Conservation (phyloP, 2,113 vertebrate species). For the Protobothrops mucrosquamatus region DNA sequence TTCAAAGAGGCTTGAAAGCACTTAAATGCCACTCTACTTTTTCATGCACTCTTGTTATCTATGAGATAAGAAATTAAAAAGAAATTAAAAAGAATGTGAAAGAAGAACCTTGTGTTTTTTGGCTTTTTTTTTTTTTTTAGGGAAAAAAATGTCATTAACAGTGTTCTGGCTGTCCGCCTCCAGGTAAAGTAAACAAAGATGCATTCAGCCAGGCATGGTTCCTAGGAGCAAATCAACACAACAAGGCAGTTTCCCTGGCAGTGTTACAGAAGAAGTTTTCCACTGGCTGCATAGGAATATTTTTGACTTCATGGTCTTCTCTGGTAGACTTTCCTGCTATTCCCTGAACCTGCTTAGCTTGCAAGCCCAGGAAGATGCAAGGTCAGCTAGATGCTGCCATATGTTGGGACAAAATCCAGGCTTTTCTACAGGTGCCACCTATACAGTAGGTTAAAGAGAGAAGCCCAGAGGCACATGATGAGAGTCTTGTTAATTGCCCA, state of each 20-base stretch:
- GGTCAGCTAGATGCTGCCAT: background rate
- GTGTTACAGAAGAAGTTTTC: background rate
- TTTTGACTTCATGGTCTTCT: background rate
- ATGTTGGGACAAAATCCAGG: background rate
- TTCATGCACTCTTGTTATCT: constrained; percentile 3
- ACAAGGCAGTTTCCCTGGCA: background rate
- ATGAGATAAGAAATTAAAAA: background rate
- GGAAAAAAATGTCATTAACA: background rate
- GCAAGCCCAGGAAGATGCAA: background rate
- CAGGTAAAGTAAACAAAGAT: background rate
- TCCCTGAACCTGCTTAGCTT: background rate
- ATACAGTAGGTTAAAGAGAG: background rate
- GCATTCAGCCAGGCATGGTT: background rate
- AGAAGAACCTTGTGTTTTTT: background rate
- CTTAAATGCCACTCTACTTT: constrained; percentile 33
- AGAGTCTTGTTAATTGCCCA: background rate
- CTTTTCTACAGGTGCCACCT: background rate
- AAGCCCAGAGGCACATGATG: background rate
- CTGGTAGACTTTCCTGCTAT: background rate
- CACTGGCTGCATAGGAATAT: background rate
- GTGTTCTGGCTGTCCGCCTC: background rate
- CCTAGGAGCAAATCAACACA: background rate
- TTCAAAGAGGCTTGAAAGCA: background rate
- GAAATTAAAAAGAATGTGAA: background rate
- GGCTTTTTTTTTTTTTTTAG: background rate